Base-by-base conservation (phyloP, 2,113 vertebrate species). In the Eolophus roseicapilla region DNA sequence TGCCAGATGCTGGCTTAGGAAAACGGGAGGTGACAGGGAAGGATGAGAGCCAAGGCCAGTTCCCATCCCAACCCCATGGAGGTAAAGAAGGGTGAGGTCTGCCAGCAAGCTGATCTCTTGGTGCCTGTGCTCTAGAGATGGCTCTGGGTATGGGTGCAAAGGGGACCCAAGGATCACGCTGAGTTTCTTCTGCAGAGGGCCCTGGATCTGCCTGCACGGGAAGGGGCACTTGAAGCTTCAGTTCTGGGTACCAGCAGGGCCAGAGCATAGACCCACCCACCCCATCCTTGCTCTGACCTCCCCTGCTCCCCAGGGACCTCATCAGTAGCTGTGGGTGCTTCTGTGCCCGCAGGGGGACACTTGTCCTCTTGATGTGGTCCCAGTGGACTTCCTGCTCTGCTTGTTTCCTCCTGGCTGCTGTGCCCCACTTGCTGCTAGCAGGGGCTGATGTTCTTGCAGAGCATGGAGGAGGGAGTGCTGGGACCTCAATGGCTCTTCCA, bases 121-220 rank as follows among this genome's bases (percentile, higher is more conserved):
- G 59, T 33, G 39, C 29, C 43, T 33, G n/a, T 29, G 63, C 47
- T 50, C 39, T 23, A 2, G 2, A 77, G 49, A 16, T 29, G 16
- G 27, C 41, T 44, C 46, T n/a, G 14, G 14, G 13, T n/a, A 8
- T 2, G 39, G 10, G 29, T 6, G n/a, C 31, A 60, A 41, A 52
- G 52, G 12, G 67, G 14, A 23, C 9, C 10, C 1, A 21, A 69
- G 39, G 39, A 23, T 23, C 13, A 19, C 0, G 0, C 23, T 1
- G 50, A 11, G 29, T 59, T 47, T 44, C 65, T 47, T 57, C 33
- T 8, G 46, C 3, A 9, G 33, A 6, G 16, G 41, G 63, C 13
- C 57, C 64, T 87, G 74, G 33, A 10, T 62, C 33, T 57, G 31
- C 50, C 71, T 60, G 25, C 8, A 3, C 1, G 1, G 46, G 4